These are phyloP conservation scores for Phymorhynchus buccinoides DNA, from an alignment of 1,140 invertebrate species.

Conservation along the genomic window DNA sequence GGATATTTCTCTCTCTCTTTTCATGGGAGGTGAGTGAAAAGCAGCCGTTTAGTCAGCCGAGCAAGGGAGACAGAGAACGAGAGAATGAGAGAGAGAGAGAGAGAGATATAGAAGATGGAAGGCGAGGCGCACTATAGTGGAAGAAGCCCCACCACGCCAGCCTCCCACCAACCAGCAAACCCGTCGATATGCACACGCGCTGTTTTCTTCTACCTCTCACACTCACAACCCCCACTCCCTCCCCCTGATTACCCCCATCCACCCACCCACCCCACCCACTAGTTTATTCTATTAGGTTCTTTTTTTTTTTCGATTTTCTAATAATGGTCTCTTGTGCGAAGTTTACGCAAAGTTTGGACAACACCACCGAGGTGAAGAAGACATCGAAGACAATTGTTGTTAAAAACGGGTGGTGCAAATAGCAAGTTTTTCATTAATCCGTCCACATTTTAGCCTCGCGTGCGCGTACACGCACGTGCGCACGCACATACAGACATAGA, in stretches of 20 bases:
- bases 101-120: background rate
- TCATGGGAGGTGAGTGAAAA: background rate
- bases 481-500: too few relatives aligned
- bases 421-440: too few relatives aligned
- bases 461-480: too few relatives aligned
- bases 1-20: too few relatives aligned
- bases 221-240: background rate
- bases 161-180: background rate
- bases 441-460: background rate
- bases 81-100: slow-evolving; percentile 8
- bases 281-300: background rate
- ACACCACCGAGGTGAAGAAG: background rate
- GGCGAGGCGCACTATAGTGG: too few relatives aligned
- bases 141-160: background rate
- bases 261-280: background rate
- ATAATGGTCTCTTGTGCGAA: background rate
- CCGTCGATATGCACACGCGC: background rate
- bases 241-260: too few relatives aligned
- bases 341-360: background rate
- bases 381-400: background rate
- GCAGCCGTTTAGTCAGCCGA: too few relatives aligned
- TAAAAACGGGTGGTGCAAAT: too few relatives aligned
- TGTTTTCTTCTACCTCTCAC: background rate
- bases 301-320: background rate
- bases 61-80: too few relatives aligned